Evolutionary conservation across 2,888 invertebrate genomes (phyloP).

Genomic region (Archaeoteleia sp.): DNA sequence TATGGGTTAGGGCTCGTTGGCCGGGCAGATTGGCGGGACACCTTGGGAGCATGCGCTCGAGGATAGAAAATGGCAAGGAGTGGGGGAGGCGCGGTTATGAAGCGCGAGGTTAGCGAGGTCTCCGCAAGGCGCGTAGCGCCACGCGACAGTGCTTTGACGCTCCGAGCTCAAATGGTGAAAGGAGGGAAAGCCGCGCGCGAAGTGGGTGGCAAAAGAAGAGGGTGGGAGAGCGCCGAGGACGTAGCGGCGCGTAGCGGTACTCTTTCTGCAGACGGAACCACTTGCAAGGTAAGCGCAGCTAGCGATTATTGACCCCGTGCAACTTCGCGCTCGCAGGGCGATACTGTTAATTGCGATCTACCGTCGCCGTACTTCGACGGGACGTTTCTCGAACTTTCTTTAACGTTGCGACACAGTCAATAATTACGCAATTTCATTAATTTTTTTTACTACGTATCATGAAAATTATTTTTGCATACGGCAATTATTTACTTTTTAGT

Average conservation of each 20-base stretch:
- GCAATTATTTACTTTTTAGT: too few species aligned
- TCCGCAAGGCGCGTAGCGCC: conserved; percentile 71
- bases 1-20: conserved; percentile 29
- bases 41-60: too few species aligned
- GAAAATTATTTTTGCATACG: too few species aligned
- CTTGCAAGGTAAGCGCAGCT: conserved; percentile 67
- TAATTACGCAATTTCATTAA: too few species aligned
- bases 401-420: too few species aligned
- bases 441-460: too few species aligned
- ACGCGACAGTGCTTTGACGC: conserved; percentile 61
- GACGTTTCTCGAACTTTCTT: too few species aligned
- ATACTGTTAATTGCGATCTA: not conserved
- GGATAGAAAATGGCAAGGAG: conserved; percentile 12
- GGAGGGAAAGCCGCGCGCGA: conserved; percentile 43
- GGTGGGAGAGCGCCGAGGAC: conserved; percentile 37
- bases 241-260: conserved; percentile 70
- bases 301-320: conserved; percentile 72
- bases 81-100: conserved; percentile 50
- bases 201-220: conserved; percentile 43
- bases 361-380: too few species aligned
- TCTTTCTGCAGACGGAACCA: conserved; percentile 67
- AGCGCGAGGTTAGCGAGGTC: conserved; percentile 71
- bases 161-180: conserved; percentile 41
- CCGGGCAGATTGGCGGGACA: conserved; percentile 27
- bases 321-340: conserved; percentile 33